Conservation (phyloP, 2,113 vertebrate species). For the Carassius auratus region DNA sequence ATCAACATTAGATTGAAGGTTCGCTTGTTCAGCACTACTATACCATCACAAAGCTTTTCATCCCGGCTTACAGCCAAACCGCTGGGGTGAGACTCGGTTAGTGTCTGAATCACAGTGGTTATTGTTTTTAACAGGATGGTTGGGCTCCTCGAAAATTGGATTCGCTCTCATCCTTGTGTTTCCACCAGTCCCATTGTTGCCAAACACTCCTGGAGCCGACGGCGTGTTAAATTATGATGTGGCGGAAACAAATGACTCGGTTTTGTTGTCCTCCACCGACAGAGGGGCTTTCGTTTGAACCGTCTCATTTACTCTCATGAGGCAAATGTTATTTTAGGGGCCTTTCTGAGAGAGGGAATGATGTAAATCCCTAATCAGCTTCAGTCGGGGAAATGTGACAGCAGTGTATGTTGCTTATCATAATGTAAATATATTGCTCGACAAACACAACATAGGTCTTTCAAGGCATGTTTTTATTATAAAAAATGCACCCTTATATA, state of each 20-base stretch:
- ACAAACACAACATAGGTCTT: conserved; percentile 16
- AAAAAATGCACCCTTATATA: neutral
- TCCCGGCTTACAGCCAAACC: neutral
- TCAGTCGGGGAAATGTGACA: neutral
- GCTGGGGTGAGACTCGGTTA: neutral
- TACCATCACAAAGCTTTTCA: neutral
- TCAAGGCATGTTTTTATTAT: conserved; percentile 18
- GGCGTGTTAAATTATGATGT: conserved; percentile 60
- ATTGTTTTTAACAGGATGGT: conserved; percentile 31
- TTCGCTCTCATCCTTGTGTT: conserved; percentile 4
- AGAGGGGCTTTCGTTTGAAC: conserved; percentile 55
- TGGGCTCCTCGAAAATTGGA: conserved; percentile 30
- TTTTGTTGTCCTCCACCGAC: conserved; percentile 44
- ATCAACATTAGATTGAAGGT: conserved; percentile 16
- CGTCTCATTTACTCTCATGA: conserved; percentile 53
- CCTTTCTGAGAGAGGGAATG: conserved; percentile 34
- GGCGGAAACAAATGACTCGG: conserved; percentile 49
- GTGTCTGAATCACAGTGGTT: conserved; percentile 7
- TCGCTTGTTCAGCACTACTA: neutral
- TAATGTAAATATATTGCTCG: conserved; percentile 27
- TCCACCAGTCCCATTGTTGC: conserved; percentile 27
- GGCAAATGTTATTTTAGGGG: conserved; percentile 57
- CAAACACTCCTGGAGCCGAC: conserved; percentile 42
- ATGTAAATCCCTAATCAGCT: neutral
- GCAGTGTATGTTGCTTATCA: neutral